phyloP scores from a whole-genome alignment of 2,888 invertebrate species.

The Molorchus minor region DNA sequence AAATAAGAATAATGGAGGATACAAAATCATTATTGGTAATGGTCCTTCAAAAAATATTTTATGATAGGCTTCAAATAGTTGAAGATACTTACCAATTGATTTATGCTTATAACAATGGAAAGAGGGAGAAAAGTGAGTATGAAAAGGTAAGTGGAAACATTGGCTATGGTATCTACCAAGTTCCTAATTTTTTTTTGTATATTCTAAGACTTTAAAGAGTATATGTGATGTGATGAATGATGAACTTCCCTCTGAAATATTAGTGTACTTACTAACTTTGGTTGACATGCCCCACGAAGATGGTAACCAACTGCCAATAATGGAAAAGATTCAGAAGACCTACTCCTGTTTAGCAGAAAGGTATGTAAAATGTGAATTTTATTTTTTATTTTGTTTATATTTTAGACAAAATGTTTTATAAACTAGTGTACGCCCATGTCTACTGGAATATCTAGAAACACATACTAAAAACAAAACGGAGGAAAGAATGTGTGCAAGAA shows the following conservation, averaged over 20 bases:
- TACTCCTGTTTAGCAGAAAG: constrained; percentile 47
- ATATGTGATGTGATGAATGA: constrained; percentile 57
- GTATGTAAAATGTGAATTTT: no score
- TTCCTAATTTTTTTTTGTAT: constrained; percentile 14
- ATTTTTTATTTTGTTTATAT: no score
- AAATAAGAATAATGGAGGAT: constrained; percentile 48
- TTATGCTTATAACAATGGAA: constrained; percentile 53
- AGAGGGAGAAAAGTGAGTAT: constrained; percentile 53
- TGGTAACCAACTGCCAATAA: constrained; percentile 42
- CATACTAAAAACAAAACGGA: constrained; percentile 15
- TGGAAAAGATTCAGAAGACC: constrained; percentile 51
- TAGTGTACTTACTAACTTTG: constrained; percentile 57
- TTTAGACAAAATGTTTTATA: no score
- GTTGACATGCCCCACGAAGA: constrained; percentile 56
- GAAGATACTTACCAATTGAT: constrained; percentile 54
- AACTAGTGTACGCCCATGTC: constrained; percentile 45
- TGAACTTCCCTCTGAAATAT: constrained; percentile 56
- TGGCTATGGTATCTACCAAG: no score
- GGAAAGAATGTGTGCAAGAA: not conserved
- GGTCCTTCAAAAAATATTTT: constrained; percentile 56
- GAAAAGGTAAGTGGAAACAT: constrained; percentile 54
- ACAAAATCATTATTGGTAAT: constrained; percentile 55
- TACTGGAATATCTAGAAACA: constrained; percentile 42
- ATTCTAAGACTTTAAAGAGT: constrained; percentile 52
- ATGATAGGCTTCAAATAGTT: constrained; percentile 53